Base-by-base conservation (phyloP, 2,797 vertebrate species). In the Danionella dracula region DNA sequence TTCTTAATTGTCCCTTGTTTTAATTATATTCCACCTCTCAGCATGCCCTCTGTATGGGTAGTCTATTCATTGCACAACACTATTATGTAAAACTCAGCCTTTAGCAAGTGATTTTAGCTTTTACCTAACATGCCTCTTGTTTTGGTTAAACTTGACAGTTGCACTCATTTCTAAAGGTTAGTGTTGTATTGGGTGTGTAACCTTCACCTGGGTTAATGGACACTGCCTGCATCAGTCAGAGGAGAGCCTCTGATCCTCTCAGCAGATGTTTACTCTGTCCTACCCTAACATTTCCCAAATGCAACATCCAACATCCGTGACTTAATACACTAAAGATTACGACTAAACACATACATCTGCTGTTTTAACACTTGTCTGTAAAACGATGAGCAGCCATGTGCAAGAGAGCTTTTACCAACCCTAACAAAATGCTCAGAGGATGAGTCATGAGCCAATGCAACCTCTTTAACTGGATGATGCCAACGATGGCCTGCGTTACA, bases 301-400 rank as follows among this genome's bases (percentile, higher is more conserved):
- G 58, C 41, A 45, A 15, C 42, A 61, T 61, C 7, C 46, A 42
- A 63, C 78, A 65, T 58, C 68, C 64, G 44, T 72, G 78, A 81
- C 63, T 82, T 81, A 77, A 83, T 79, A 76, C 64, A 74, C 74
- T 71, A 20, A 76, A 79, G 86, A 86, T 87, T 85, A 87, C 64
- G 31, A 31, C 71, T 78, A 55, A 78, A 78, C 76, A 71, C 71
- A 60, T 54, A 76, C 83, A 76, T 73, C 71, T 73, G 68, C 61
- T 71, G 71, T 67, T 76, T 70, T 61, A 29, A 62, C 57, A 63
- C 63, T 68, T 16, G 55, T 68, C 63, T 57, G 51, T 13, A 32
- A 38, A 45, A 9, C 35, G 35, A 54, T 40, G 48, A 56, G 31
- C 19, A 38, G 6, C 23, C 21, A 53, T 19, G 51, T 66, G 55